Evolutionary conservation across 2,888 invertebrate species (phyloP).

Genomic region (Agrotis puta): DNA sequence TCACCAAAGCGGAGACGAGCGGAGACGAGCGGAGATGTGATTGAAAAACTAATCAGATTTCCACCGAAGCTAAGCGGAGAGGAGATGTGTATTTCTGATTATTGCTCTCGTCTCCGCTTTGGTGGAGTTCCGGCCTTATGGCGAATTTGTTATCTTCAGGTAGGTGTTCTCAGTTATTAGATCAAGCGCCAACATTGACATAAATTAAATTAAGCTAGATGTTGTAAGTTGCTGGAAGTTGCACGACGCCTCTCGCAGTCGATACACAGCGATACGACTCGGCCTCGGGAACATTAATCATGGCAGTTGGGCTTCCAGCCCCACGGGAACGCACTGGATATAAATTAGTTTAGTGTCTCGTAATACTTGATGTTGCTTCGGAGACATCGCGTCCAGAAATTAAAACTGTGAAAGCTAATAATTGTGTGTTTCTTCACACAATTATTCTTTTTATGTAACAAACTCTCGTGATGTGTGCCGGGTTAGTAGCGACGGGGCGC

Average conservation of each 20-base stretch:
- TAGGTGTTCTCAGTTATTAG: conserved; percentile 31
- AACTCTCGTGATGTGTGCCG: not conserved
- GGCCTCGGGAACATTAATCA: conserved; percentile 62
- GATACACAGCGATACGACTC: conserved; percentile 47
- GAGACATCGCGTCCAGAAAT: conserved; percentile 12
- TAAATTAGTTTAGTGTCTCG: conserved; percentile 62
- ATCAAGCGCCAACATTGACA: conserved; percentile 32
- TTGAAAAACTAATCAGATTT: too few species aligned
- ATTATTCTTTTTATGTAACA: too few species aligned
- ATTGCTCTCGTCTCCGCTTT: too few species aligned
- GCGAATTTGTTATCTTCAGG: too few species aligned
- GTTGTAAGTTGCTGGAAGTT: conserved; percentile 42
- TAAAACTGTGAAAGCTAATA: too few species aligned
- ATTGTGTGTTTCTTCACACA: too few species aligned
- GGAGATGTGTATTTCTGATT: too few species aligned
- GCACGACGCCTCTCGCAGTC: conserved; percentile 4
- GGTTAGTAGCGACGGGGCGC: not conserved
- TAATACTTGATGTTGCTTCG: conserved; percentile 43
- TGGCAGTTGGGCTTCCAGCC: conserved; percentile 38
- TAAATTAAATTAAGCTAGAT: conserved; percentile 44
- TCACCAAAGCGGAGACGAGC: too few species aligned
- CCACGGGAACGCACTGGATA: conserved; percentile 51
- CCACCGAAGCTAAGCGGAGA: too few species aligned
- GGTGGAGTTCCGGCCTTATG: too few species aligned
- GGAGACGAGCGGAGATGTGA: too few species aligned